phyloP scores from a whole-genome alignment of 2,113 vertebrate genomes.

The Jacana jacana region DNA sequence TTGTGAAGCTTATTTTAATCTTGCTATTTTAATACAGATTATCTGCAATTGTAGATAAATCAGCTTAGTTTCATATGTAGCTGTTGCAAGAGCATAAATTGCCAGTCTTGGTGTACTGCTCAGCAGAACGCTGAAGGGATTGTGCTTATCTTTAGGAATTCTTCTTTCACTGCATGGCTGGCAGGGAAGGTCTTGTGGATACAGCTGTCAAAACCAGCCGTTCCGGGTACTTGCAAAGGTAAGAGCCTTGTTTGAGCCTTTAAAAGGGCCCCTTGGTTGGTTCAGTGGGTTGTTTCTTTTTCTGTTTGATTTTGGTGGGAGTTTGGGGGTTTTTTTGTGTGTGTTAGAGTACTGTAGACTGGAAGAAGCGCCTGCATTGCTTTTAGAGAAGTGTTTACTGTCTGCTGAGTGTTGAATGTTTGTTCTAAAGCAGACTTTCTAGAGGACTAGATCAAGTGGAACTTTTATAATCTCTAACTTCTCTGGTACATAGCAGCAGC shows the following conservation, averaged over 20 bases:
- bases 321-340: background rate
- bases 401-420: background rate
- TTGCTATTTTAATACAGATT: background rate
- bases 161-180: slow-evolving; percentile 99
- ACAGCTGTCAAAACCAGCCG: slow-evolving; percentile 97
- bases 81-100: background rate
- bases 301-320: background rate
- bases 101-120: background rate
- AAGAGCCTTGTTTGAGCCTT: background rate
- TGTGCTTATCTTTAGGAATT: slow-evolving; percentile 83
- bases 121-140: background rate
- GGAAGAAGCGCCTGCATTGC: background rate
- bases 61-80: background rate
- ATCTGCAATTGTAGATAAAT: background rate
- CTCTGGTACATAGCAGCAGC: background rate
- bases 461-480: background rate
- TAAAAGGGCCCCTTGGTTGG: background rate
- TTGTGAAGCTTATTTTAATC: background rate
- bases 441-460: background rate
- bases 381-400: background rate
- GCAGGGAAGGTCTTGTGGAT: slow-evolving; percentile 95
- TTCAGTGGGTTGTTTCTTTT: background rate
- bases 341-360: background rate
- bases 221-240: slow-evolving; percentile 97
- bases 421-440: background rate